Evolutionary conservation across 2,113 vertebrate genomes (phyloP).

Genomic region (Steatornis caripensis): DNA sequence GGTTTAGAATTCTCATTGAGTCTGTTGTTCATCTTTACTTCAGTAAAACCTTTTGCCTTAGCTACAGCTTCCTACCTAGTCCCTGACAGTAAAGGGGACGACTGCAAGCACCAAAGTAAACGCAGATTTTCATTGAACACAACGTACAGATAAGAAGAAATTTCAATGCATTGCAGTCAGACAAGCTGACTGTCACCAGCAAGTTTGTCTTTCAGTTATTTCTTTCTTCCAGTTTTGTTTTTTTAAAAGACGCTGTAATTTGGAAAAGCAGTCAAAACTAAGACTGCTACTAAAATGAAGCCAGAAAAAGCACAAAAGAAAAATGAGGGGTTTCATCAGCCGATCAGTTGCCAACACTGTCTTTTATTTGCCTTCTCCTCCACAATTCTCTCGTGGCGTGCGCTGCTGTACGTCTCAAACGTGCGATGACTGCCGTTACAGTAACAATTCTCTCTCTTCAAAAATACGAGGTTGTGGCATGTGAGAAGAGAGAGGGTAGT

Average conservation of each 20-base stretch:
- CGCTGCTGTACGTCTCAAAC: background rate
- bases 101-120: background rate
- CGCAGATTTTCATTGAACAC: background rate
- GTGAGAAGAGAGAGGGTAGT: background rate
- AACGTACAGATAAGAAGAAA: background rate
- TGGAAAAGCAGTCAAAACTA: background rate
- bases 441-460: background rate
- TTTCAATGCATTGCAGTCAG: background rate
- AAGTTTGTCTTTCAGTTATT: background rate
- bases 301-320: background rate
- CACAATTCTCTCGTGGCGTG: rapidly evolving
- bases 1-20: background rate
- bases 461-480: background rate
- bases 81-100: background rate
- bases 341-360: background rate
- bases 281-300: background rate
- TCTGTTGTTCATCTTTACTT: background rate
- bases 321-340: background rate
- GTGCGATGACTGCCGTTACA: rapidly evolving
- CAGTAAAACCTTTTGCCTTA: background rate
- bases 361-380: background rate
- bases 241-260: background rate
- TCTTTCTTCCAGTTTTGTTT: background rate
- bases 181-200: background rate
- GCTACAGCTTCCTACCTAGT: background rate